phyloP scores from a whole-genome alignment of 2,113 vertebrate species.

The Neolamprologus tretocephalus region DNA sequence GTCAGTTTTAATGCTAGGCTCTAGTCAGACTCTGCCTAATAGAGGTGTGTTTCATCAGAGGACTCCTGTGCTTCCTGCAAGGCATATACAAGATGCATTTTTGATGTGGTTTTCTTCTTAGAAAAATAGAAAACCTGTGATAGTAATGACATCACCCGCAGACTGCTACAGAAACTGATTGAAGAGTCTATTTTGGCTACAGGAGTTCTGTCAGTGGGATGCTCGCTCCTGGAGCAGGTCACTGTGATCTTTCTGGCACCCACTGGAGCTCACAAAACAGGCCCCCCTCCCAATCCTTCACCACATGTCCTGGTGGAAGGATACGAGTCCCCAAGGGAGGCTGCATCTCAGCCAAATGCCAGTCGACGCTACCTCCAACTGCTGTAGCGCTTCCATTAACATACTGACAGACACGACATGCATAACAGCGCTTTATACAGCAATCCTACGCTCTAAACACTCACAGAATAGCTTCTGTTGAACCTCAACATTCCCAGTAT shows the following conservation, averaged over 20 bases:
- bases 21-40: constrained; percentile 10
- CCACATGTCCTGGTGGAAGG: constrained; percentile 30
- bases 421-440: constrained; percentile 29
- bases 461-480: constrained; percentile 9
- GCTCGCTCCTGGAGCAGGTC: constrained; percentile 37
- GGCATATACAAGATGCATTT: constrained; percentile 48
- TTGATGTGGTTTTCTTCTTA: constrained; percentile 57
- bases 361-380: constrained; percentile 26
- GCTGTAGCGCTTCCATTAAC: constrained; percentile 34
- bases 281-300: not conserved
- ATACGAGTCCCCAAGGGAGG: constrained; percentile 21
- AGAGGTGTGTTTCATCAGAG: constrained; percentile 53
- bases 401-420: constrained; percentile 25
- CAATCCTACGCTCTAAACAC: constrained; percentile 23
- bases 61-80: constrained; percentile 8
- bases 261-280: constrained; percentile 35
- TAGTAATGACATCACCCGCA: constrained; percentile 52
- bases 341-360: constrained; percentile 25
- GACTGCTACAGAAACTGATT: constrained; percentile 40
- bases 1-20: constrained; percentile 30
- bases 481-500: constrained; percentile 16
- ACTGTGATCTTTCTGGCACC: constrained; percentile 58
- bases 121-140: constrained; percentile 47
- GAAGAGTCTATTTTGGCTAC: constrained; percentile 55
- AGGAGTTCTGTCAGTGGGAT: constrained; percentile 52